Base-by-base conservation (phyloP, 2,113 vertebrate species). In the Hypocryptadius cinnamomeus region DNA sequence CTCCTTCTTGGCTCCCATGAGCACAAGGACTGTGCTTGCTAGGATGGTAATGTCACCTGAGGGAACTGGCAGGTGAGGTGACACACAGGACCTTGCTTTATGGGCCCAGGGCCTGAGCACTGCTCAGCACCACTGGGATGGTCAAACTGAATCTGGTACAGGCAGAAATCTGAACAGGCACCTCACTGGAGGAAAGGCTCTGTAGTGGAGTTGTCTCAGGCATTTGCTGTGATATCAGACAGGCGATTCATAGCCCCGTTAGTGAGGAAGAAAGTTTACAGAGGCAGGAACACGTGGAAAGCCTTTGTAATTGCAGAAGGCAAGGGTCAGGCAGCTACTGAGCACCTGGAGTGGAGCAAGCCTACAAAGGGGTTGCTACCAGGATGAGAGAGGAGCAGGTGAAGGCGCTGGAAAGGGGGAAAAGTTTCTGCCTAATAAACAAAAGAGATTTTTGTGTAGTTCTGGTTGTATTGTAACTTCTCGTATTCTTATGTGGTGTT, bases 301-400 rank as follows among this genome's bases (percentile, higher is more conserved):
- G 10, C 5, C 7, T 4, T 35, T 15, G 51, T 8, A 13, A 6
- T 21, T 2, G 2, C 6, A 31, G 25, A 27, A 56, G 9, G 9
- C 2, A 13, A 24, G 16, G 30, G 4, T 13, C 8, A 22, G 7
- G 16, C 13, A 42, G 17, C 33, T 68, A 37, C n/a, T 61, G 31
- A 11, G 25, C 25, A 56, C 79, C 63, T 77, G 79, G 35, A 42
- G 54, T 10, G 12, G 12, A 42, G 10, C 25, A 28, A 59, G 25
- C 14, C 33, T 15, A 1, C 13, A 5, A 21, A 33, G 33, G 5
- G 2, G 5, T 4, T 22, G 40, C 14, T 22, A 2, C 0, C 0
- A 9, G 53, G 19, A 14, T 0, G 0, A 19, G 13, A 17, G 22
- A 40, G 16, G 24, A 65, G 21, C 2, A 17, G 40, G 18, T 28